Conservation (phyloP, 2,888 invertebrate genomes). For the Papilio gigon region DNA sequence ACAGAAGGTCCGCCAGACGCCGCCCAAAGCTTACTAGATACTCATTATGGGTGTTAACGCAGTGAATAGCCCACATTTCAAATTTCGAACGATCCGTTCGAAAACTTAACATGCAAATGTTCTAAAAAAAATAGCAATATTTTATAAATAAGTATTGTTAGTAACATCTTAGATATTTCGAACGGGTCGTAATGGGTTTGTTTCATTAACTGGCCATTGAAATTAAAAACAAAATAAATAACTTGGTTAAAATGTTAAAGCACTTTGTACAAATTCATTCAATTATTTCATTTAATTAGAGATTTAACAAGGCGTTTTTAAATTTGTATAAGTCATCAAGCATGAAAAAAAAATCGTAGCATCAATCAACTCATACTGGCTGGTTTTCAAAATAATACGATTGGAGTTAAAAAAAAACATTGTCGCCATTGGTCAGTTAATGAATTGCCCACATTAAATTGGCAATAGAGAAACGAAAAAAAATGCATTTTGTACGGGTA, state of each 20-base stretch:
- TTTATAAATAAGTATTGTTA: background rate
- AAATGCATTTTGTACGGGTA: constrained; percentile 60
- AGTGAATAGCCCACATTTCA: constrained; percentile 65
- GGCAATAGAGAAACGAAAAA: constrained; percentile 43
- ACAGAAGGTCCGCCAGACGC: constrained; percentile 92
- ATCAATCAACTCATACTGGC: constrained; percentile 1
- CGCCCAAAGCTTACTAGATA: constrained; percentile 68
- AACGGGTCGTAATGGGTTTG: constrained; percentile 37
- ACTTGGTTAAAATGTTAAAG: background rate
- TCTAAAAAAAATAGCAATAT: background rate
- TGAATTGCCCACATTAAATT: constrained; percentile 42
- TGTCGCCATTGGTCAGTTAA: constrained; percentile 33
- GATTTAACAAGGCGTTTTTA: background rate
- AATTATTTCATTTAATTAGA: background rate
- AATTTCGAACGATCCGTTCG: constrained; percentile 51
- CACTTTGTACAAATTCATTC: constrained; percentile 16
- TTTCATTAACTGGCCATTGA: constrained; percentile 39
- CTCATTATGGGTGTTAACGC: constrained; percentile 74
- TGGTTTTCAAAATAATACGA: background rate
- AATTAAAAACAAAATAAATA: background rate
- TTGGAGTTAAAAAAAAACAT: constrained; percentile 9
- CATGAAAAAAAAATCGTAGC: constrained; percentile 15
- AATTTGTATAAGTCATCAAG: background rate
- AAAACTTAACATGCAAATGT: constrained; percentile 40
- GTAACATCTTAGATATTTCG: constrained; percentile 23